Base-by-base conservation (phyloP, 2,888 invertebrate genomes). In the Leptarthrus brevirostris region DNA sequence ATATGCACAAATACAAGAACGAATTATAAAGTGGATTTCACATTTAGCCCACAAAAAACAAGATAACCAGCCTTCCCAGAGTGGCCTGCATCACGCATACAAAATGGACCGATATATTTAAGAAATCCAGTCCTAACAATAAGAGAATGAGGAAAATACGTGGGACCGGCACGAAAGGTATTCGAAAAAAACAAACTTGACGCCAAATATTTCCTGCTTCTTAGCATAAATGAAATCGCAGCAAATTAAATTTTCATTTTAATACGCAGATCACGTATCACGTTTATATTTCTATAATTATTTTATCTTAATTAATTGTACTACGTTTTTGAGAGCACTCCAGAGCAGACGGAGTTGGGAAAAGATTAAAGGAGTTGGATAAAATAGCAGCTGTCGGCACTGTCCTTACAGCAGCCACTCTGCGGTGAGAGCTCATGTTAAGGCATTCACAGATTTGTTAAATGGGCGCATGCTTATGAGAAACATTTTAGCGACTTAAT, bases 401-500 rank as follows among this genome's bases (percentile, higher is more conserved):
- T 52, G 52, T 69, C 69, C 69, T 69, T 52, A 36, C 12, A n/a
- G 52, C 54, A 47, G 53, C 66, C 52, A 34, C 52, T 49, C 22
- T 36, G 69, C 69, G 18, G 49, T 52, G 34, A 69, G 69, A 52
- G 69, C 49, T 69, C 69, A 69, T 69, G 52, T 69, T 49, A 49
- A 69, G 69, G 69, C 69, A 69, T 30, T 69, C 69, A 34, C 52
- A 49, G 69, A 69, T 69, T 69, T 69, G 69, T 69, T 69, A 69
- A 69, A 44, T 69, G 69, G 69, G 34, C 69, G 69, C 69, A 52
- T 69, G 69, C 69, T 69, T 52, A 69, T 69, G 69, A 52, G 52
- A 18, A 69, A 69, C 69, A 69, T 69, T 69, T 69, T 69, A 69
- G 69, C 36, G 69, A 73, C 73, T 64, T 52, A 73, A 73, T 73